phyloP scores from a whole-genome alignment of 2,888 invertebrate genomes.

The Caenorhabditis imperialis region DNA sequence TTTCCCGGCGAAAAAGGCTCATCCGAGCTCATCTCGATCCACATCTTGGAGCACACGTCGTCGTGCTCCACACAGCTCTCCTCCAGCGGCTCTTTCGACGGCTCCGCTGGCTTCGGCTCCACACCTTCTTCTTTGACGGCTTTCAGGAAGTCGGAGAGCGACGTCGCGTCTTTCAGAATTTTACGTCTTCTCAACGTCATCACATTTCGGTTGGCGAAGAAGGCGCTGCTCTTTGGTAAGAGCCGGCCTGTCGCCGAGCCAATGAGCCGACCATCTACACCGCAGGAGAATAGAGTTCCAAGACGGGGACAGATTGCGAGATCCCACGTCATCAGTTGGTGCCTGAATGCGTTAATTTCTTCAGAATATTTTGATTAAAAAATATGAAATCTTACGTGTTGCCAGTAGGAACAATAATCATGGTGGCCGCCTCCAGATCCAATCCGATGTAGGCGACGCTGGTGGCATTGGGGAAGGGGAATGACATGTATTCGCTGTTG shows the following conservation, averaged over 20 bases:
- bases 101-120: background rate
- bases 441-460: constrained; percentile 41
- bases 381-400: constrained; percentile 30
- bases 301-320: constrained; percentile 34
- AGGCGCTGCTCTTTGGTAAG: constrained; percentile 2
- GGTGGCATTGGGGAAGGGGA: constrained; percentile 17
- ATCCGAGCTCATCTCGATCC: constrained; percentile 49
- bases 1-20: constrained; percentile 19
- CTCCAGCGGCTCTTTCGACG: constrained; percentile 23
- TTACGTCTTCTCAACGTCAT: constrained; percentile 19
- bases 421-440: constrained; percentile 17
- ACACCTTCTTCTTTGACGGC: constrained; percentile 7
- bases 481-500: constrained; percentile 49
- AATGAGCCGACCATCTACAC: constrained; percentile 54
- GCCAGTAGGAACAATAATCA: constrained; percentile 48
- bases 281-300: constrained; percentile 50
- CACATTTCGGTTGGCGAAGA: constrained; percentile 24
- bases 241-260: constrained; percentile 33
- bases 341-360: constrained; percentile 23
- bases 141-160: constrained; percentile 8
- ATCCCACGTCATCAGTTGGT: constrained; percentile 55
- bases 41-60: constrained; percentile 52
- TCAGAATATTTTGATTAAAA: background rate
- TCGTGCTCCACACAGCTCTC: constrained; percentile 31
- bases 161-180: constrained; percentile 1